Base-by-base conservation (phyloP, 1,140 invertebrate genomes). In the Camponotus vicinus region DNA sequence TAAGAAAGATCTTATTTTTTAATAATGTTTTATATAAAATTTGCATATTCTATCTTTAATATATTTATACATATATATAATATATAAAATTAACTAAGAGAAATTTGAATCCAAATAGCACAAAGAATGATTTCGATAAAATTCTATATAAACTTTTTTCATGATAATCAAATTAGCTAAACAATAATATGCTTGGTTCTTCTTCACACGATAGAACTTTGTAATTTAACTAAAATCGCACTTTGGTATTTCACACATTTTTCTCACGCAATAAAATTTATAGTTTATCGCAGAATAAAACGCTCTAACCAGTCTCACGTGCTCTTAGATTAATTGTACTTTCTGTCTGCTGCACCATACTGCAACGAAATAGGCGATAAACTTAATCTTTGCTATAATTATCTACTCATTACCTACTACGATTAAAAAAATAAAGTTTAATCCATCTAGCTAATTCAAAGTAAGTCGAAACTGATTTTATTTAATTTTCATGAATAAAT, bases 291-390 rank as follows among this genome's bases (percentile, higher is more conserved):
- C 49, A n/a, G 32, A 70, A 61, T 49, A n/a, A 40, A 75, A 64
- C 37, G 21, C 27, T 40, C 71, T 34, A 42, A 49, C 52, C 52
- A 59, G 69, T 83, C 9, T 18, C 32, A 80, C 37, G 37, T 82
- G 55, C 4, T 83, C 8, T 27, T 61, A 37, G 52, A 83, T 83
- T 75, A 83, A 83, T 83, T 76, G 55, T 55, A 37, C 52, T 83
- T 83, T 83, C 37, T 45, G 79, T 79, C 45, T 79, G 77, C 15
- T 18, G 18, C 18, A 42, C 40, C 18, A n/a, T 27, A 61, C 18
- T 21, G 7, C 13, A 52, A 42, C 42, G 42, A 79, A 21, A 42
- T 13, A 79, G 3, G 5, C 32, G 45, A 79, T 69, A 69, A 79
- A 21, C 34, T 79, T 67, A 79, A 79, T 27, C 42, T 52, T 67